These are phyloP conservation scores for Drosophila colorata DNA, from an alignment of 2,888 invertebrate species.

Conservation along the genomic window DNA sequence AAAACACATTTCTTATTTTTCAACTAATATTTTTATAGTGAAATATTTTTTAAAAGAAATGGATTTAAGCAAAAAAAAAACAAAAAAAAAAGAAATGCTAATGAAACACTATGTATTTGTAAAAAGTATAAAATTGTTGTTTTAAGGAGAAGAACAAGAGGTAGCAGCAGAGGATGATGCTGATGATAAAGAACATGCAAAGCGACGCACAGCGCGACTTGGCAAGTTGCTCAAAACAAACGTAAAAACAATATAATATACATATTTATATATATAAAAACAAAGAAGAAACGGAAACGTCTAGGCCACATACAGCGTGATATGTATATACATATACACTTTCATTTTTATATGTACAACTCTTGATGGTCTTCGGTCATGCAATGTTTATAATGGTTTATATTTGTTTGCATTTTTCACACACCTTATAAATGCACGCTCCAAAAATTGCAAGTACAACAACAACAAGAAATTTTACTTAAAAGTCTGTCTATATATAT, in stretches of 20 bases:
- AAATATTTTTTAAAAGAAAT: constrained; percentile 69
- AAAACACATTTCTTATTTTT: constrained; percentile 73
- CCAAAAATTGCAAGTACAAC: constrained; percentile 73
- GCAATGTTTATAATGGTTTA: constrained; percentile 40
- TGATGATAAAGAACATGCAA: constrained; percentile 53
- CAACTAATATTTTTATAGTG: constrained; percentile 76
- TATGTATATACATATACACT: constrained; percentile 67
- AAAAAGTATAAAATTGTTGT: constrained; percentile 55
- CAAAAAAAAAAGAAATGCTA: constrained; percentile 24
- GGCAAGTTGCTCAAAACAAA: constrained; percentile 66
- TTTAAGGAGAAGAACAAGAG: constrained; percentile 31
- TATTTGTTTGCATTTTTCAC: constrained; percentile 14
- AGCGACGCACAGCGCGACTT: constrained; percentile 74
- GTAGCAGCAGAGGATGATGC: neutral
- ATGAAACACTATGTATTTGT: constrained; percentile 51
- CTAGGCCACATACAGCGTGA: constrained; percentile 70
- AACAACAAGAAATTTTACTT: constrained; percentile 42
- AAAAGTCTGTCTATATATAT: constrained; percentile 65
- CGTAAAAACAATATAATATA: constrained; percentile 32
- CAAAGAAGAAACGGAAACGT: constrained; percentile 42
- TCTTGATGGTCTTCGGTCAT: constrained; percentile 41
- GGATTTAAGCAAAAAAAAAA: constrained; percentile 17
- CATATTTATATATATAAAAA: constrained; percentile 18
- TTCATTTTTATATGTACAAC: constrained; percentile 38
- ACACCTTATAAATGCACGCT: constrained; percentile 57